Evolutionary conservation across 2,888 invertebrate species (phyloP).

Genomic region (Empis stercorea): DNA sequence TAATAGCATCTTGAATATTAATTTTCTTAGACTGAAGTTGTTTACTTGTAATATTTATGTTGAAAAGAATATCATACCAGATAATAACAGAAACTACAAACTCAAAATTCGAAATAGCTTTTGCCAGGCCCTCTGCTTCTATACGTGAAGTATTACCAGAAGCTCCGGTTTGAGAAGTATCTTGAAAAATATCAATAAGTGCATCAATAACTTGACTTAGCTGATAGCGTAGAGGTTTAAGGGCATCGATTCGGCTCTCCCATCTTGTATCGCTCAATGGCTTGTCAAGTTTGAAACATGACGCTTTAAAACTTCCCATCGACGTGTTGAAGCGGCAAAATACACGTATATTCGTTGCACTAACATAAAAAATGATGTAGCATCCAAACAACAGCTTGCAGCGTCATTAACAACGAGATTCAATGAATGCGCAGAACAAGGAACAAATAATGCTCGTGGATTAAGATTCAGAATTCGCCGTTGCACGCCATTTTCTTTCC

Average conservation of each 20-base stretch:
- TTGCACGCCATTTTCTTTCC: conserved; percentile 18
- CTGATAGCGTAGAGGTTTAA: background rate
- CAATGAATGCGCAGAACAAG: conserved; percentile 18
- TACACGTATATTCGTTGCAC: conserved; percentile 17
- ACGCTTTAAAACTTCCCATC: conserved; percentile 10
- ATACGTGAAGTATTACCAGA: background rate
- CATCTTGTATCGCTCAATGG: conserved; percentile 6
- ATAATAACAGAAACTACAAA: background rate
- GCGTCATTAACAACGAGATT: conserved; percentile 22
- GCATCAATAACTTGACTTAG: background rate
- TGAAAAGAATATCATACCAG: background rate
- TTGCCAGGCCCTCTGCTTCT: background rate
- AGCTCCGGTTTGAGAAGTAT: background rate
- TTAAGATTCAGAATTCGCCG: conserved; percentile 17
- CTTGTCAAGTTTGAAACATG: conserved; percentile 5
- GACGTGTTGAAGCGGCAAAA: conserved; percentile 18
- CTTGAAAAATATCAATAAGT: background rate
- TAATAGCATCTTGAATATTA: background rate
- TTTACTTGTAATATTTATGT: background rate
- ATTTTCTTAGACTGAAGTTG: background rate
- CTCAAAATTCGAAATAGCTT: background rate
- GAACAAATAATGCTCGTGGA: conserved; percentile 18
- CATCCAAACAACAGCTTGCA: conserved; percentile 14
- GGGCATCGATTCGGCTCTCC: conserved; percentile 3
- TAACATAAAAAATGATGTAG: conserved; percentile 15